These are phyloP conservation scores for Aurelia aurita complex sp. Pacific DNA, from an alignment of 30 jellyfish, hydroid and myxozoan genomes.

Conservation along the genomic window DNA sequence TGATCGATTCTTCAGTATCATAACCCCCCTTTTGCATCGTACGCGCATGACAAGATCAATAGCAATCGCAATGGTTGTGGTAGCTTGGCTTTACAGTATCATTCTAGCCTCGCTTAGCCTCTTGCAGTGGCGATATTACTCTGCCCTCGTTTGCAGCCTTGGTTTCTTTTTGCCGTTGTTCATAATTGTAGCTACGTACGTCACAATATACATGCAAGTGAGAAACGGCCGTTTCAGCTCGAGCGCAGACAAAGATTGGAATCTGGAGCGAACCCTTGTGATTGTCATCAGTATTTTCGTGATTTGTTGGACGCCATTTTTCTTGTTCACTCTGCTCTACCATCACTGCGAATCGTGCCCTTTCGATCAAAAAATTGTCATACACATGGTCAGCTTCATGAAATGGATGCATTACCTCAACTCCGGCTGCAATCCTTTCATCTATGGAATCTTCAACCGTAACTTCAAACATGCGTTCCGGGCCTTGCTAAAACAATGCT, in stretches of 20 bases:
- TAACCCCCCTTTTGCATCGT: slow-evolving; percentile 77
- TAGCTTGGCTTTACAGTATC: slow-evolving; percentile 77
- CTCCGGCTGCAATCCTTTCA: slow-evolving; percentile 88
- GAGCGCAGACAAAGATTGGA: slow-evolving; percentile 64
- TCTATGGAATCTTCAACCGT: slow-evolving; percentile 81
- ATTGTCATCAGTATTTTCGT: slow-evolving; percentile 71
- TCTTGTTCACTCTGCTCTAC: slow-evolving; percentile 43
- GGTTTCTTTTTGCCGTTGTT: slow-evolving; percentile 81
- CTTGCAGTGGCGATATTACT: slow-evolving; percentile 25
- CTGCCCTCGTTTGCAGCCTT: slow-evolving; percentile 40
- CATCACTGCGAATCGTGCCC: slow-evolving; percentile 70
- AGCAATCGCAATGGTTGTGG: slow-evolving; percentile 50
- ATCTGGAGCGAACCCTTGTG: slow-evolving; percentile 73
- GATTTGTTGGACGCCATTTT: slow-evolving; percentile 86
- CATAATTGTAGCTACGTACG: slow-evolving; percentile 57
- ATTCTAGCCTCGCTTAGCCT: slow-evolving; percentile 57
- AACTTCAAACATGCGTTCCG: slow-evolving; percentile 80
- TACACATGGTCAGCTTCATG: slow-evolving; percentile 48
- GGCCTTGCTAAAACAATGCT: slow-evolving; percentile 54
- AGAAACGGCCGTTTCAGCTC: slow-evolving; percentile 30
- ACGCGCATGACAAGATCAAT: slow-evolving; percentile 65
- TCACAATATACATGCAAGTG: slow-evolving; percentile 49
- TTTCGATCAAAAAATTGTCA: slow-evolving; percentile 18
- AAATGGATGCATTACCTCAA: slow-evolving; percentile 85
- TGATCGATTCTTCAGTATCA: slow-evolving; percentile 83